Evolutionary conservation across 2,797 vertebrate genomes (phyloP), one percentile per base, ranked within the genome.

Genomic region (Chelon labrosus): DNA sequence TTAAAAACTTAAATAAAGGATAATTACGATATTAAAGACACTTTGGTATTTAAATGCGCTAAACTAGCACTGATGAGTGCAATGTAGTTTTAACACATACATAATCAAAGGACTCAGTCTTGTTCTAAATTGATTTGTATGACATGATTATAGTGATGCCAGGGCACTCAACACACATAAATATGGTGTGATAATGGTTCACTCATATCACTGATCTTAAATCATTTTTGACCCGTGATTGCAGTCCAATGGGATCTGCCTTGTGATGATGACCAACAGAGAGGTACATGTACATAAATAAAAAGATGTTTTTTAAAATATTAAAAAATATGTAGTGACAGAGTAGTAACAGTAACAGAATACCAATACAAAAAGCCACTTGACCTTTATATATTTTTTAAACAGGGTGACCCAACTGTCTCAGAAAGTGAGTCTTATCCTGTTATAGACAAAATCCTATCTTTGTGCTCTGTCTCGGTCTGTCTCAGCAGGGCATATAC

Each of bases 401-500:
- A 93, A 93, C 91, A 92, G 89, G 89, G 77, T 60, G 82, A 87
- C 84, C 59, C 80, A 78, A 83, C 82, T 91, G 91, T 93, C 77
- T 93, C 73, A 91, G 91, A 92, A 80, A 92, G 89, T 8, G 65
- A 74, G 85, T 80, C 70, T 51, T 63, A 41, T 83, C 92, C 92
- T 89, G 89, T 92, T 79, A 65, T 81, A 80, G 63, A 87, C 76
- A 88, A 88, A 89, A 91, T 85, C 85, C 83, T 78, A 63, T 84
- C 73, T 89, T 86, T 77, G 88, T 92, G 89, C 89, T 89, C 83
- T 85, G 70, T 92, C 75, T 92, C 84, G 73, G 70, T 91, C 87
- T 93, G 76, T 92, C 89, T 94, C 94, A 95, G 94, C 94, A 94
- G 93, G 94, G 86, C 88, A 81, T 91, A 90, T 90, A 89, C 94